These are phyloP conservation scores for Catamblyrhynchus diadema DNA, from an alignment of 2,797 vertebrate species.

Conservation along the genomic window DNA sequence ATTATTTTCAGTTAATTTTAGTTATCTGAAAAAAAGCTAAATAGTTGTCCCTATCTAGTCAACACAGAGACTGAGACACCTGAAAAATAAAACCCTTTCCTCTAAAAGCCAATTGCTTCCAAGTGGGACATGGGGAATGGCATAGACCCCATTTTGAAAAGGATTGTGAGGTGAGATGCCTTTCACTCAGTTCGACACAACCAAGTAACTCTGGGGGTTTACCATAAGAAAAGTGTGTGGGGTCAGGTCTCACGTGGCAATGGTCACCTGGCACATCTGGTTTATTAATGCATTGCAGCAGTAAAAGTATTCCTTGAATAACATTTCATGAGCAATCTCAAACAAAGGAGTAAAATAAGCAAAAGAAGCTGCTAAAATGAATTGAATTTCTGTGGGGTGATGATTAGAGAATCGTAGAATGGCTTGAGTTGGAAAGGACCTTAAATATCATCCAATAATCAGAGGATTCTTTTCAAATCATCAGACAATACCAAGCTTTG, in stretches of 20 bases:
- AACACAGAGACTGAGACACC: not conserved
- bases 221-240: rapidly evolving
- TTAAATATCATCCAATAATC: not conserved
- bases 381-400: not conserved
- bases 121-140: not conserved
- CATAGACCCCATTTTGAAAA: rapidly evolving
- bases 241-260: not conserved
- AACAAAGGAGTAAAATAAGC: not conserved
- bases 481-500: not conserved
- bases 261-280: not conserved
- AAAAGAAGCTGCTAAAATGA: not conserved
- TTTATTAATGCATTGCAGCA: not conserved
- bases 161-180: not conserved
- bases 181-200: not conserved
- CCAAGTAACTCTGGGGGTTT: not conserved
- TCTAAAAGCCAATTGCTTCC: not conserved
- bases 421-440: not conserved
- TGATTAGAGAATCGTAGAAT: not conserved
- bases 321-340: not conserved
- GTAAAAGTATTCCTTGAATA: not conserved
- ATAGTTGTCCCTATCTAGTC: not conserved
- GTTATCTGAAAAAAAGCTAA: not conserved
- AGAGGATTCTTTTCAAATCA: not conserved
- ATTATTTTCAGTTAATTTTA: not conserved
- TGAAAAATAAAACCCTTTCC: not conserved